Conservation (phyloP, 2,113 vertebrate genomes). For the Hypocryptadius cinnamomeus region DNA sequence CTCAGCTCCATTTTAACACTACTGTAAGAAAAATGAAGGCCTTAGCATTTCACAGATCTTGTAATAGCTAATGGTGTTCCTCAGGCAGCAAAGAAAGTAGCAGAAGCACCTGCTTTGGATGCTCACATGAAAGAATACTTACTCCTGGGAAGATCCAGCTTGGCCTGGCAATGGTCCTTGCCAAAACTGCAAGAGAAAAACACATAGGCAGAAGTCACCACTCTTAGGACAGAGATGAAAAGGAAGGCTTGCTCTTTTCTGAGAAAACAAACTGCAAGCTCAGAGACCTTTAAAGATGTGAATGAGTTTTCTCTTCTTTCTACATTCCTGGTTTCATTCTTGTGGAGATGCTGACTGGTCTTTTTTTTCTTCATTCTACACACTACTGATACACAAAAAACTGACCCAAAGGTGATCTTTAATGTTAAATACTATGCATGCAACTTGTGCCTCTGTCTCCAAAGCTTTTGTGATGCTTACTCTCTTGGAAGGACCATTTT, state of each 20-base stretch:
- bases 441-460: neutral
- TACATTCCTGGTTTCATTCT: neutral
- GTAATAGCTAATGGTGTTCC: neutral
- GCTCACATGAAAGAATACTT: slow-evolving; percentile 65
- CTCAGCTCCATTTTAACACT: neutral
- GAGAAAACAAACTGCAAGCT: neutral
- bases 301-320: neutral
- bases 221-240: neutral
- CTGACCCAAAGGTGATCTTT: neutral
- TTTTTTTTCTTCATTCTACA: neutral
- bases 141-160: slow-evolving; percentile 87
- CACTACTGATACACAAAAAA: neutral
- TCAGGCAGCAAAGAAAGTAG: neutral
- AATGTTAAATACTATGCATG: neutral
- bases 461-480: neutral
- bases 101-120: neutral
- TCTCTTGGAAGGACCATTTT: neutral
- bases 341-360: neutral
- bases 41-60: neutral
- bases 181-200: slow-evolving; percentile 82
- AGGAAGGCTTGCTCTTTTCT: neutral
- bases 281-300: neutral
- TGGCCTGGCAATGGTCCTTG: slow-evolving; percentile 85
- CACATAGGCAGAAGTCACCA: neutral
- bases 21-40: neutral